Percentiles rank a stretch among this genome's conserved stretches.
phyloP scores from a whole-genome alignment of 2,888 invertebrate species.

The Acanthosepion lycidas region DNA sequence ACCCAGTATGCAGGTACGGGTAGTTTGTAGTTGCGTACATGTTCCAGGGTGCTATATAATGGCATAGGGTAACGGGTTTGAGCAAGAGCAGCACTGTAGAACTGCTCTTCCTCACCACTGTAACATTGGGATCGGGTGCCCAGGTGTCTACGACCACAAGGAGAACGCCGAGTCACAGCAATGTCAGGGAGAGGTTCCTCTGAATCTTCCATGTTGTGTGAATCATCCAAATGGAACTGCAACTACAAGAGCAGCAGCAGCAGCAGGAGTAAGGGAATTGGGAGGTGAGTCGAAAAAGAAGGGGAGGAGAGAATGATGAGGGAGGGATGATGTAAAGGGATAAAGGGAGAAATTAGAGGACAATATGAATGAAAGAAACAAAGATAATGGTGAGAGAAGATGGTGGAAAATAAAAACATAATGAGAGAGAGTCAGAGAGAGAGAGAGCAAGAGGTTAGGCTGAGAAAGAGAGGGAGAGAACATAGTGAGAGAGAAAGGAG shows the following conservation, averaged over 20 bases:
- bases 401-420: too few species aligned
- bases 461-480: neutral
- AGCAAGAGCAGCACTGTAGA: neutral
- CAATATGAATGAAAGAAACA: neutral
- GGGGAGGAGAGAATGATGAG: neutral
- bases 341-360: neutral
- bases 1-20: neutral
- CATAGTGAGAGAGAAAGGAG: neutral
- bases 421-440: neutral
- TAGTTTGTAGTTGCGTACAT: slow-evolving; percentile 33
- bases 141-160: neutral
- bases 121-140: neutral
- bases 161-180: neutral
- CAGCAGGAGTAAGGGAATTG: neutral
- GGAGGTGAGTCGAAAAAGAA: neutral
- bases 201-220: slow-evolving; percentile 33
- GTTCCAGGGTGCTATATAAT: slow-evolving; percentile 13
- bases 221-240: slow-evolving; percentile 33
- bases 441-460: neutral
- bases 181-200: neutral
- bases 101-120: neutral
- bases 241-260: neutral
- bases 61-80: slow-evolving; percentile 18
- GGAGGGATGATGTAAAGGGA: neutral
- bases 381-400: too few species aligned